Base-by-base conservation (phyloP, 2,113 vertebrate species). In the Pseudorectes ferrugineus region DNA sequence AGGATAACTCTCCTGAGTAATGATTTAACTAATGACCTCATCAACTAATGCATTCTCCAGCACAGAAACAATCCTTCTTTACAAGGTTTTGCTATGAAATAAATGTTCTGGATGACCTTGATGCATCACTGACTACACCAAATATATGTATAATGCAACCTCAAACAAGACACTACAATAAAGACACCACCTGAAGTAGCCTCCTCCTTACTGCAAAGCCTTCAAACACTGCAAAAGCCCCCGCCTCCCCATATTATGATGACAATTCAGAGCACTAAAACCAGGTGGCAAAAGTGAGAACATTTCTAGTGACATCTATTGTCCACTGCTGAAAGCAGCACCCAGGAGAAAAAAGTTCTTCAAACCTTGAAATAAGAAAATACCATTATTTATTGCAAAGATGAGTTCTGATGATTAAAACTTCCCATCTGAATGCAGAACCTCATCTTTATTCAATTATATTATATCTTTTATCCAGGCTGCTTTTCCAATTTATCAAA, bases 211-310 rank as follows among this genome's bases (percentile, higher is more conserved):
- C 6, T 42, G 46, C 40, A 25, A 82, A 57, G 46, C 29, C 57
- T 65, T 91, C 35, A 49, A 59, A 65, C 6, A 21, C 1, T 29
- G 35, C 12, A 66, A 28, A 62, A n/a, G 3, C 3, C 17, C 4
- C 3, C 28, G 1, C 3, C 9, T 22, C 0, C 16, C 5, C 0
- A 0, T 2, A 55, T 43, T 33, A 17, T 2, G 18, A 83, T 43
- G 46, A 43, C 76, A 91, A 88, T 81, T 28, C 22, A 31, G 13
- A 58, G 42, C 7, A 59, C 10, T 73, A 52, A 85, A 88, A 61
- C 5, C 21, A 91, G 67, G 38, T 68, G 61, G 36, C n/a, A 74
- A 36, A 92, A 93, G 59, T 22, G 10, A 81, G 54, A 92, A 52
- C 58, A 62, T 46, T 65, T 92, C 79, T 82, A 86, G 45, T 57